Percentiles rank a stretch among this genome's conserved stretches.
Evolutionary conservation across 2,888 invertebrate species (phyloP).

Genomic region (Hedya salicella): DNA sequence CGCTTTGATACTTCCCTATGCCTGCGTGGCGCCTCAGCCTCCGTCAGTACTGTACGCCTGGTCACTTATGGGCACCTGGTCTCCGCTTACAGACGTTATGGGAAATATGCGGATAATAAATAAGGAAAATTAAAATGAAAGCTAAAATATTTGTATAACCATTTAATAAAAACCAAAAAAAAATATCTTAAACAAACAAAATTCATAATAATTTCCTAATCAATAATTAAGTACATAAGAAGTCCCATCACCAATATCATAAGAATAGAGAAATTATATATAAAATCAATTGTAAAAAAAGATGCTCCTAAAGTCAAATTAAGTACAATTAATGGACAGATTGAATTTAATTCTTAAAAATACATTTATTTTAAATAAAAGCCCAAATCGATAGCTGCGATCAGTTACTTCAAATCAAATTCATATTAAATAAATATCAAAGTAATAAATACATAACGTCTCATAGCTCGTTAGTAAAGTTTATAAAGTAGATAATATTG

Average conservation of each 20-base stretch:
- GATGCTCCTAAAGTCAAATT: constrained; percentile 23
- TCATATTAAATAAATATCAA: constrained; percentile 24
- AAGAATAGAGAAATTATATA: constrained; percentile 31
- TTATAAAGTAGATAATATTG: neutral
- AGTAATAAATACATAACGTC: constrained; percentile 11
- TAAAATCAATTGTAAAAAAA: constrained; percentile 18
- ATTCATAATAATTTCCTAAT: constrained; percentile 57
- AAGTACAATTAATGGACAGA: constrained; percentile 33
- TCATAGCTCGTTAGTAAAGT: neutral
- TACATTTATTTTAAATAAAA: constrained; percentile 6
- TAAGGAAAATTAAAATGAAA: constrained; percentile 59
- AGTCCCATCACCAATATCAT: constrained; percentile 36
- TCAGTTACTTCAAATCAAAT: neutral
- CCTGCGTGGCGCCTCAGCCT: too few relatives aligned
- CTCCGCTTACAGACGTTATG: neutral
- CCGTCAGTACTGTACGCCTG: too few relatives aligned
- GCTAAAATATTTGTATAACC: constrained; percentile 68
- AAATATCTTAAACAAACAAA: constrained; percentile 55
- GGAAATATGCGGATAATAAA: constrained; percentile 4
- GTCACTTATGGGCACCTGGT: neutral
- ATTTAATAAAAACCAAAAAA: constrained; percentile 81
- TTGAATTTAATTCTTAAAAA: constrained; percentile 18
- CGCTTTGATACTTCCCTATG: constrained; percentile 29
- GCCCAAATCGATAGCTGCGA: neutral
- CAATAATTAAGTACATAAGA: constrained; percentile 54